Evolutionary conservation across 2,113 vertebrate species (phyloP), one percentile per base, ranked within the genome.

Genomic region (Cisticola juncidis): DNA sequence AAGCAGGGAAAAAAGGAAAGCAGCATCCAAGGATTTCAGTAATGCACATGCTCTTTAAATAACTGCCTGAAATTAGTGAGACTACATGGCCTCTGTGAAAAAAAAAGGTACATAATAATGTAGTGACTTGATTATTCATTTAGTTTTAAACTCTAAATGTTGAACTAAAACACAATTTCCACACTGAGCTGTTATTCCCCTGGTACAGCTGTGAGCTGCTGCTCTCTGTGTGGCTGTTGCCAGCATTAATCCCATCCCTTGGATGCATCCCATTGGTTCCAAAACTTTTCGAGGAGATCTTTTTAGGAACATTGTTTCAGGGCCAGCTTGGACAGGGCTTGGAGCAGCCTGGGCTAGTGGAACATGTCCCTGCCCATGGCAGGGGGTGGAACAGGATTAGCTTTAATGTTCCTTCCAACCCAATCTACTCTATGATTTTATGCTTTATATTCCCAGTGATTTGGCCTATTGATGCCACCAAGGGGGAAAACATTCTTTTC

Each of bases 171-270:
- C 9, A 4, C 31, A 0, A 18, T 23, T 82, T 72, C 56, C 54
- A 9, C 9, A 0, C 26, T 5, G 16, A 13, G 29, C 28, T 50
- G 0, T 53, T 68, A 7, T 17, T 73, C 3, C 31, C 66, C n/a
- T 70, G 64, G 25, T 5, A 0, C 26, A 73, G 9, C 35, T 26
- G 3, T 44, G 45, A 28, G 13, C 23, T 70, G n/a, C 47, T 66
- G 47, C 36, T 48, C 19, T 24, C 5, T 11, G 2, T 53, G 33
- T 9, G 74, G 20, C 14, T 60, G 26, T 48, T 82, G 33, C 45
- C 42, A 19, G 4, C 3, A 8, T 22, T 19, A 15, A 5, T 57
- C 56, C 42, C 1, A 7, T 53, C n/a, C 38, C 62, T 60, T 50
- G 48, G 35, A 3, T 24, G 10, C 13, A 15, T 68, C 36, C 53